Percentiles rank a stretch among this genome's conserved stretches.
phyloP scores from a whole-genome alignment of 2,888 invertebrate genomes.

The Ornithoptera alexandrae region DNA sequence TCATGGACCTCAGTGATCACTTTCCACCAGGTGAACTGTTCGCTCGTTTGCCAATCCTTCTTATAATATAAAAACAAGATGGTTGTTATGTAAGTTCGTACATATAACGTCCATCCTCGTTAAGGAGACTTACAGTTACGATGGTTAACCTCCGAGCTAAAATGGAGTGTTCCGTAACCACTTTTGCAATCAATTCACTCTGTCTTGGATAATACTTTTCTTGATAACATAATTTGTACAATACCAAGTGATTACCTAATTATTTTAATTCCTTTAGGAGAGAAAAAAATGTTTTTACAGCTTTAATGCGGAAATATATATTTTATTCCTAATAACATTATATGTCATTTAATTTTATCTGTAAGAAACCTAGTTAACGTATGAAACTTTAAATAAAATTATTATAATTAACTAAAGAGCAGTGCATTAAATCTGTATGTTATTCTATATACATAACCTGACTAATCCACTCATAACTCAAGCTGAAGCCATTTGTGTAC shows the following conservation, averaged over 20 bases:
- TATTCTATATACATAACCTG: constrained; percentile 13
- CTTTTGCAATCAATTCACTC: too few relatives aligned
- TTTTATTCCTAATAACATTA: too few relatives aligned
- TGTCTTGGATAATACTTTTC: too few relatives aligned
- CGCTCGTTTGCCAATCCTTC: too few relatives aligned
- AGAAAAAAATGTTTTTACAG: neutral
- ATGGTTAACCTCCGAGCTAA: neutral
- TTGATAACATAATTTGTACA: too few relatives aligned
- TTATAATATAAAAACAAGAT: neutral
- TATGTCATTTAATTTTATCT: neutral
- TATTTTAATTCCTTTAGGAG: too few relatives aligned
- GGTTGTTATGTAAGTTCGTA: neutral
- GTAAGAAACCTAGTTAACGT: neutral
- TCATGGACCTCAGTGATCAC: too few relatives aligned
- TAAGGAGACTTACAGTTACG: neutral
- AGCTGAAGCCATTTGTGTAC: constrained; percentile 24
- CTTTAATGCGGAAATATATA: neutral
- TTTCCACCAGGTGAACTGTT: too few relatives aligned
- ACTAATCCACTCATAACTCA: constrained; percentile 29
- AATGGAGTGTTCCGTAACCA: neutral
- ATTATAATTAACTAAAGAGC: constrained; percentile 1
- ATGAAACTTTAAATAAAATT: neutral
- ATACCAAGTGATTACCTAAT: too few relatives aligned
- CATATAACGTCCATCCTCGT: neutral
- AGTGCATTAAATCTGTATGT: constrained; percentile 1